phyloP scores from a whole-genome alignment of 2,113 vertebrate species.

The Podarcis cretensis region DNA sequence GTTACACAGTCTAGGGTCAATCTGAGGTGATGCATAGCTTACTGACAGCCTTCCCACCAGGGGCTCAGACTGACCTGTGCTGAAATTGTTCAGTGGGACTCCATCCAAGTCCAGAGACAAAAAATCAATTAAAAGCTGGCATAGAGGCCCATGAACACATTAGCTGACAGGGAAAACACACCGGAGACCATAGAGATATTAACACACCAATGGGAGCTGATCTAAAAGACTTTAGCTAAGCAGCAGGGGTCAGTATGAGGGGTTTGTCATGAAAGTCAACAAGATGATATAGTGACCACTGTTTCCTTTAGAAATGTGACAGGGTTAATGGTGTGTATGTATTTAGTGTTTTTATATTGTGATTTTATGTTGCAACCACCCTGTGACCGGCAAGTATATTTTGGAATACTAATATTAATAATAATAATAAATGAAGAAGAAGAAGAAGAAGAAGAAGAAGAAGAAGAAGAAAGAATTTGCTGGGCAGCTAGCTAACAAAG shows the following conservation, averaged over 20 bases:
- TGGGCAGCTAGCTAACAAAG: not conserved
- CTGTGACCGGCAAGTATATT: too few relatives aligned
- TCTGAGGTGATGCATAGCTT: constrained; percentile 18
- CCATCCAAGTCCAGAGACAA: constrained; percentile 33
- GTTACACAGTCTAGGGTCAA: constrained; percentile 48
- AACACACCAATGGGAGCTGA: not conserved
- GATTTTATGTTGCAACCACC: too few relatives aligned
- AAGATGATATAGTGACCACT: not conserved
- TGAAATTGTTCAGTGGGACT: constrained; percentile 33
- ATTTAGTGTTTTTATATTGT: too few relatives aligned
- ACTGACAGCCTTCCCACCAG: constrained; percentile 35
- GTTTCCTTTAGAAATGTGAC: not conserved
- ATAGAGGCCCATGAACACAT: not conserved
- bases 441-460: too few relatives aligned
- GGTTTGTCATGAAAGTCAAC: not conserved
- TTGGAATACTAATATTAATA: too few relatives aligned
- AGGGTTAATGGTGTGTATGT: not conserved
- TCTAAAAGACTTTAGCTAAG: not conserved
- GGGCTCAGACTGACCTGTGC: constrained; percentile 19
- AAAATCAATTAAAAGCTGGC: constrained; percentile 36
- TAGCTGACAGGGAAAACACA: not conserved
- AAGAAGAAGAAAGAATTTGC: not conserved
- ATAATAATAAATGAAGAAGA: too few relatives aligned
- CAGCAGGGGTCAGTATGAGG: not conserved
- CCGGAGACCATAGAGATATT: not conserved